Evolutionary conservation across 2,113 vertebrate species (phyloP), one percentile per base, ranked within the genome.

Genomic region (Machaerirhynchus nigripectus): DNA sequence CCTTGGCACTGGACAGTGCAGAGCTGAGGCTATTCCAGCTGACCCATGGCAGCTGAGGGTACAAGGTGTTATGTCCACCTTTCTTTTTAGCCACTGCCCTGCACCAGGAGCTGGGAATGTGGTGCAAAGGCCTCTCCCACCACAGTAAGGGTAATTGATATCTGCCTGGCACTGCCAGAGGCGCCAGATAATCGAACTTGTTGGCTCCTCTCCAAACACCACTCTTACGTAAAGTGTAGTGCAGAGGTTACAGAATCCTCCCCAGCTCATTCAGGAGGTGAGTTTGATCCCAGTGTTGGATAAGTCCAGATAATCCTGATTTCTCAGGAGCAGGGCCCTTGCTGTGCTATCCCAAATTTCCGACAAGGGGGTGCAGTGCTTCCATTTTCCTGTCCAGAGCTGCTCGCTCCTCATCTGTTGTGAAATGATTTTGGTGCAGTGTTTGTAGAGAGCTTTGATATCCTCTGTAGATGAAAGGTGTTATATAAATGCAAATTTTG

Each of bases 401-500:
- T 89, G 79, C 64, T 90, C 70, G 1, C 40, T 60, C 90, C 60
- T 92, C 73, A 27, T 57, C 83, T 56, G 37, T 15, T 47, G 60
- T 52, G 73, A 56, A 94, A 57, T 57, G 18, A 77, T 47, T 87
- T 70, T 37, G 53, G 68, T 68, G 84, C 71, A 3, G 35, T 81
- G 78, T 91, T 91, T 90, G 70, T 59, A 68, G 92, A 93, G 78
- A 39, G 68, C 91, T 95, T 71, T 86, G 85, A 73, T 91, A 81
- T 69, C 67, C 56, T 92, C 73, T 31, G 39, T 30, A 92, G 91
- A 95, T 95, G 96, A 92, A 92, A 97, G 77, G 84, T 84, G 89
- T 95, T 95, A 95, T 95, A 96, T 95, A 96, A 95, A 96, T 95
- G 92, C 90, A 92, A 90, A 96, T 96, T 92, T 77, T 24, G 17